Percentiles rank a stretch among this genome's conserved stretches.
Evolutionary conservation across 64 coral and sea anemone species (phyloP).

Genomic region (Actinia tenebrosa): DNA sequence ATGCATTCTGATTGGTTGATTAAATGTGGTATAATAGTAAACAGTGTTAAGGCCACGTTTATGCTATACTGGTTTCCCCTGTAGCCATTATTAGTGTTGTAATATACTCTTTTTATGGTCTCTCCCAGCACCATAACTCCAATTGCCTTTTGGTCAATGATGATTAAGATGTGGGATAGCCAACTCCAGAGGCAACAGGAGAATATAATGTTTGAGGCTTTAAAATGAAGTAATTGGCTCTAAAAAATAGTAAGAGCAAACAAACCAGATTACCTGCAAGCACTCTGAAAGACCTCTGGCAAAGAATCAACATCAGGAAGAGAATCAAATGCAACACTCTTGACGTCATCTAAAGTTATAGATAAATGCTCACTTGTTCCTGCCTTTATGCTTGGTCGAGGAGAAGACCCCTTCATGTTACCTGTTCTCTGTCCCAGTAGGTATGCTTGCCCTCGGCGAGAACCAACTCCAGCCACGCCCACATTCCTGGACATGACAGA

Average conservation of each 20-base stretch:
- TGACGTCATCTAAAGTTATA: constrained; percentile 85
- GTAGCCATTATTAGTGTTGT: no score
- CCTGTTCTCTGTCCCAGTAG: constrained; percentile 46
- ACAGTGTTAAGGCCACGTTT: no score
- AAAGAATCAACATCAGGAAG: constrained; percentile 60
- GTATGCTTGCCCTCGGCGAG: constrained; percentile 61
- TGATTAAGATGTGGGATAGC: no score
- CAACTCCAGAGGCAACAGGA: no score
- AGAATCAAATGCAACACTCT: constrained; percentile 84
- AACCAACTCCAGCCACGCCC: constrained; percentile 36
- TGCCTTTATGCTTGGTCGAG: constrained; percentile 62
- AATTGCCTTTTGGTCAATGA: no score
- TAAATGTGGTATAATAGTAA: no score
- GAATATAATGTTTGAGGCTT: no score
- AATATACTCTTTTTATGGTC: no score
- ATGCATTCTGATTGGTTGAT: no score
- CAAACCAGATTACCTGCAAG: constrained; percentile 45
- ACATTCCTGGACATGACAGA: constrained; percentile 90
- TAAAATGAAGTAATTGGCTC: no score
- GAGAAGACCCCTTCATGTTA: constrained; percentile 66
- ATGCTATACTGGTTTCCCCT: no score
- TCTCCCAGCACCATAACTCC: no score
- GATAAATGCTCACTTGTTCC: constrained; percentile 62
- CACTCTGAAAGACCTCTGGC: constrained; percentile 67
- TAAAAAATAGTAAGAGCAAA: neutral